These are phyloP conservation scores for Hippocampus comes DNA, from an alignment of 2,113 vertebrate genomes.

Conservation along the genomic window DNA sequence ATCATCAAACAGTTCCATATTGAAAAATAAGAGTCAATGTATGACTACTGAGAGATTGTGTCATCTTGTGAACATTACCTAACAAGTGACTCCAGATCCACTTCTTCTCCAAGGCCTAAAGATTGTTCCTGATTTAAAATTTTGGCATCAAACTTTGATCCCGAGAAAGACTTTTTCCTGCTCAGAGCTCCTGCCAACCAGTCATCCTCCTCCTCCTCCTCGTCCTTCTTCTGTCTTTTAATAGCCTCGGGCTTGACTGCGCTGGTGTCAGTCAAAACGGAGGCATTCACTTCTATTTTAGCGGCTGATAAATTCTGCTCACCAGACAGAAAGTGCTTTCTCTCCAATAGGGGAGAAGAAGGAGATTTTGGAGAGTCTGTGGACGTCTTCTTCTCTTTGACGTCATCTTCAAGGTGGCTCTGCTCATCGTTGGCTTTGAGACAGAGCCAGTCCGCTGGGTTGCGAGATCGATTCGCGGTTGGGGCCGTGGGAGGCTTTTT, in stretches of 20 bases:
- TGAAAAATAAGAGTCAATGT: neutral
- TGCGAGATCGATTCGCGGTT: slow-evolving; percentile 33
- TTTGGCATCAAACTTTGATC: slow-evolving; percentile 49
- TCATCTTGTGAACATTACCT: slow-evolving; percentile 42
- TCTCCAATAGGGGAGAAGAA: slow-evolving; percentile 38
- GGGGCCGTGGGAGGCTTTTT: slow-evolving; percentile 52
- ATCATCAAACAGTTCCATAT: slow-evolving; percentile 3
- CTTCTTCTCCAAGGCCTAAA: slow-evolving; percentile 19
- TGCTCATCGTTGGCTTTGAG: slow-evolving; percentile 71
- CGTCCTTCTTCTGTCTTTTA: slow-evolving; percentile 22
- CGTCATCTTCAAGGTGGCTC: slow-evolving; percentile 1
- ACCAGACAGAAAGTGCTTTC: slow-evolving; percentile 19
- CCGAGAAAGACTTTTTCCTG: slow-evolving; percentile 68
- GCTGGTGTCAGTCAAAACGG: slow-evolving; percentile 25
- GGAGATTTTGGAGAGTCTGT: slow-evolving; percentile 12
- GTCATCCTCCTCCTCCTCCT: slow-evolving; percentile 57
- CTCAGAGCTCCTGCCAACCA: slow-evolving; percentile 77
- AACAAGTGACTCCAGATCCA: slow-evolving; percentile 10
- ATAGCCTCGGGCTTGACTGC: slow-evolving; percentile 24
- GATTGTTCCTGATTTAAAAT: slow-evolving; percentile 23
- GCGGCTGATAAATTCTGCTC: slow-evolving; percentile 5
- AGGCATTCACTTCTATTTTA: slow-evolving; percentile 14
- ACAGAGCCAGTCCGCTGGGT: slow-evolving; percentile 79
- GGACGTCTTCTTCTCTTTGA: slow-evolving; percentile 30
- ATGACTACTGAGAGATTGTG: neutral